Evolutionary conservation across 2,888 invertebrate species (phyloP).

Genomic region (Cinara cedri): DNA sequence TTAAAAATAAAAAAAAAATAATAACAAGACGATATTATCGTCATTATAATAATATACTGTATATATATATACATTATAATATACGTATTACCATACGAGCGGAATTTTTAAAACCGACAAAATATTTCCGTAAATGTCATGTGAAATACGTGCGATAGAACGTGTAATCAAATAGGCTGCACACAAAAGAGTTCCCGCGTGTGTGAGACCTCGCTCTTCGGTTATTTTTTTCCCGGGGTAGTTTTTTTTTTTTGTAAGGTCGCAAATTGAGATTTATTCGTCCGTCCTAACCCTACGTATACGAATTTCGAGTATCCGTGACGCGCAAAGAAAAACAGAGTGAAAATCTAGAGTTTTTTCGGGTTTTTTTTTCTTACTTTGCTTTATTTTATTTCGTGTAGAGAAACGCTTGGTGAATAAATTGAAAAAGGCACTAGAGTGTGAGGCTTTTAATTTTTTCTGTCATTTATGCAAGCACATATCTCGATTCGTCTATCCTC

Average conservation of each 20-base stretch:
- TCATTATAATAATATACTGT: no score
- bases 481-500: conserved; percentile 19
- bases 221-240: no score
- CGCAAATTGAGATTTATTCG: conserved; percentile 52
- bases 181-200: conserved; percentile 32
- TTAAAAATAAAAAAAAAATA: no score
- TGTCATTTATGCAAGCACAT: conserved; percentile 12
- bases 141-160: conserved; percentile 24
- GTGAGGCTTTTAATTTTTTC: not conserved
- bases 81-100: no score
- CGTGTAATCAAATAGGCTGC: conserved; percentile 39
- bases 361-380: no score
- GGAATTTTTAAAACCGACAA: conserved; percentile 21
- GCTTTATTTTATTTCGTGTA: conserved; percentile 9
- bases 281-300: not conserved
- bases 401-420: conserved; percentile 45
- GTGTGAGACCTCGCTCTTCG: conserved; percentile 27
- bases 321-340: conserved; percentile 45
- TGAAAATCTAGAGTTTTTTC: conserved; percentile 26
- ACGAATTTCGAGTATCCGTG: conserved; percentile 30
- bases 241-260: conserved; percentile 20
- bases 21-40: not conserved
- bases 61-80: no score
- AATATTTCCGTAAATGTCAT: conserved; percentile 27
- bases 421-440: conserved; percentile 42